Conservation (phyloP, 2,888 invertebrate species). For the Brassicogethes aeneus region DNA sequence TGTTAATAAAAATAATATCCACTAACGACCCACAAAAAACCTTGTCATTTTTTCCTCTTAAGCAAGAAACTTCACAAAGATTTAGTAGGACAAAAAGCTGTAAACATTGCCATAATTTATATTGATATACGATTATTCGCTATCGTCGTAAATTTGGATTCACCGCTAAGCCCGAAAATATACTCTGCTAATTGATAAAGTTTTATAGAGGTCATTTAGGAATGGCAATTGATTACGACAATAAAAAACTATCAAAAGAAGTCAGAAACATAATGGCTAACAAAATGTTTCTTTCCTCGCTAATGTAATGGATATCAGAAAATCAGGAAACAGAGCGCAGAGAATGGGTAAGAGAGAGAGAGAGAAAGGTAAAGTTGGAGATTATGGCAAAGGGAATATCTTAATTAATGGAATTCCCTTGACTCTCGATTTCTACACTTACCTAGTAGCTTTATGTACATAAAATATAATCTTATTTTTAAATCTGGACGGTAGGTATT, state of each 20-base stretch:
- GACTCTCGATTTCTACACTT: no score
- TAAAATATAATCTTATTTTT: no score
- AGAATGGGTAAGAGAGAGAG: not conserved
- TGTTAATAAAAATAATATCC: no score
- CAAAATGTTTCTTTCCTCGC: not conserved
- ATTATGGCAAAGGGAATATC: no score
- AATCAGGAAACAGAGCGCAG: not conserved
- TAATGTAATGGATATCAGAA: slow-evolving; percentile 1
- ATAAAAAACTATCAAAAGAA: slow-evolving; percentile 1
- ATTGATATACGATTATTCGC: not conserved
- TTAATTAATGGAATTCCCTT: no score
- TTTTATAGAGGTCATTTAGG: not conserved
- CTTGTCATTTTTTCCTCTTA: no score
- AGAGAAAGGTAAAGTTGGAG: no score
- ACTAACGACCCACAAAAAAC: no score
- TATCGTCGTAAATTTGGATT: not conserved
- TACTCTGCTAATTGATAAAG: not conserved
- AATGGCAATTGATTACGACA: slow-evolving; percentile 1
- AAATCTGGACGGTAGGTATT: no score
- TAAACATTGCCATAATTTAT: not conserved
- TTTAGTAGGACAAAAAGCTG: not conserved
- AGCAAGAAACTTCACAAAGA: no score
- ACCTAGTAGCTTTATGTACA: no score
- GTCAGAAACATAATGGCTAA: not conserved
- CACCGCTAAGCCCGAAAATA: not conserved